Evolutionary conservation across 2,888 invertebrate species (phyloP).

Genomic region (Amiota mariae): DNA sequence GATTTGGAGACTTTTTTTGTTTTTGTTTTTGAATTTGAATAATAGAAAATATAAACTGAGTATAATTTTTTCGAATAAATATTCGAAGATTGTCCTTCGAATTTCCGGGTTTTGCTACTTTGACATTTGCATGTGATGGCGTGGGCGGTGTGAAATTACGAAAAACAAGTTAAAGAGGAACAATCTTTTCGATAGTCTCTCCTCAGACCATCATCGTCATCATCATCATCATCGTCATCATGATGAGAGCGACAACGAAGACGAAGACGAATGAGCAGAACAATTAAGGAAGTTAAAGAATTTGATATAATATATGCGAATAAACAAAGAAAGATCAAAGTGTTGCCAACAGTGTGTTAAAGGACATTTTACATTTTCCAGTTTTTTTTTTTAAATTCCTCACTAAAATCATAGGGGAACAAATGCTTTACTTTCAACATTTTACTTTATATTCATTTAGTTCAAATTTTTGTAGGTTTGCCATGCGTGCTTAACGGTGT

Average conservation of each 20-base stretch:
- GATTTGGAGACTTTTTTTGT: neutral
- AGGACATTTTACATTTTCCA: too few species aligned
- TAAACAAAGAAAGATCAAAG: too few species aligned
- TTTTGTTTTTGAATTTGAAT: neutral
- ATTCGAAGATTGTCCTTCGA: constrained; percentile 70
- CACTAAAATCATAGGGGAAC: neutral
- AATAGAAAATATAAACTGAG: neutral
- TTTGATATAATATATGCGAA: neutral
- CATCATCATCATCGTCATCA: too few species aligned
- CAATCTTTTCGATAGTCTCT: too few species aligned
- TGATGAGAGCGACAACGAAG: neutral
- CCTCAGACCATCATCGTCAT: too few species aligned
- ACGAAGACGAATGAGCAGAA: neutral
- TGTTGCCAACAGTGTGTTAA: too few species aligned
- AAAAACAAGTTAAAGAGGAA: too few species aligned
- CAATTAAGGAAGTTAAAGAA: too few species aligned
- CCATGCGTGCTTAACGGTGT: constrained; percentile 40
- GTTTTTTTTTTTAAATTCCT: too few species aligned
- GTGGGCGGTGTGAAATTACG: neutral
- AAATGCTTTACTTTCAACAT: neutral
- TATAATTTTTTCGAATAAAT: constrained; percentile 22
- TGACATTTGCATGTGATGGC: constrained; percentile 59
- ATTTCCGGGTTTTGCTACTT: constrained; percentile 71
- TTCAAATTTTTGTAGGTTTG: neutral
- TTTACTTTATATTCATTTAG: constrained; percentile 24